Conservation (phyloP, 2,113 vertebrate genomes). For the Channa maculata region DNA sequence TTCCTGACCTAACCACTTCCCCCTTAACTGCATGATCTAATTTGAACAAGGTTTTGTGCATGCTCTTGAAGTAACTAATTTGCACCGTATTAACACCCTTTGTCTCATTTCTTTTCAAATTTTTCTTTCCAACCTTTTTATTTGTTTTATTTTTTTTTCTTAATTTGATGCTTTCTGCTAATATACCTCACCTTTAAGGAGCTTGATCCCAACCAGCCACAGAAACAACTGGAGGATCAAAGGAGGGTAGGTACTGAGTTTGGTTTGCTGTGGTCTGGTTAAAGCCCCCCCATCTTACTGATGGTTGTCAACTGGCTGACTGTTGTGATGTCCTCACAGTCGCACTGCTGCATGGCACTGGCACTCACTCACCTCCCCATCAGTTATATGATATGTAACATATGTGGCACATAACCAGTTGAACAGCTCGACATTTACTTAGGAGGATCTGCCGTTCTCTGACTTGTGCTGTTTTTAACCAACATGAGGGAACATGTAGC, state of each 20-base stretch:
- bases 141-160: slow-evolving; percentile 14
- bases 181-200: slow-evolving; percentile 89
- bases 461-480: slow-evolving; percentile 4
- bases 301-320: slow-evolving; percentile 27
- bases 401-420: slow-evolving; percentile 1
- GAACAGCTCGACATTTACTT: neutral
- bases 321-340: slow-evolving; percentile 25
- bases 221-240: slow-evolving; percentile 98
- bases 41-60: slow-evolving; percentile 70
- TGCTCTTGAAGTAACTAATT: slow-evolving; percentile 78
- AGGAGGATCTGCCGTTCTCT: slow-evolving; percentile 16
- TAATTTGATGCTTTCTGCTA: slow-evolving; percentile 78
- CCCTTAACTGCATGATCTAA: slow-evolving; percentile 77
- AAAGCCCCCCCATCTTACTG: slow-evolving; percentile 18
- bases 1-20: slow-evolving; percentile 59
- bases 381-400: neutral
- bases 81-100: slow-evolving; percentile 79
- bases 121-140: slow-evolving; percentile 30
- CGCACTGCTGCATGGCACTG: slow-evolving; percentile 56
- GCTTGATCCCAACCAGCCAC: slow-evolving; percentile 92
- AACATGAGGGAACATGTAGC: neutral
- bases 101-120: slow-evolving; percentile 52
- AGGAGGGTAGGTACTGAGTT: slow-evolving; percentile 92
- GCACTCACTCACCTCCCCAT: slow-evolving; percentile 30
- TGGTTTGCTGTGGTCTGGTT: slow-evolving; percentile 44